Evolutionary conservation across 2,113 vertebrate genomes (phyloP), one percentile per base, ranked within the genome.

Genomic region (Eublepharis macularius): DNA sequence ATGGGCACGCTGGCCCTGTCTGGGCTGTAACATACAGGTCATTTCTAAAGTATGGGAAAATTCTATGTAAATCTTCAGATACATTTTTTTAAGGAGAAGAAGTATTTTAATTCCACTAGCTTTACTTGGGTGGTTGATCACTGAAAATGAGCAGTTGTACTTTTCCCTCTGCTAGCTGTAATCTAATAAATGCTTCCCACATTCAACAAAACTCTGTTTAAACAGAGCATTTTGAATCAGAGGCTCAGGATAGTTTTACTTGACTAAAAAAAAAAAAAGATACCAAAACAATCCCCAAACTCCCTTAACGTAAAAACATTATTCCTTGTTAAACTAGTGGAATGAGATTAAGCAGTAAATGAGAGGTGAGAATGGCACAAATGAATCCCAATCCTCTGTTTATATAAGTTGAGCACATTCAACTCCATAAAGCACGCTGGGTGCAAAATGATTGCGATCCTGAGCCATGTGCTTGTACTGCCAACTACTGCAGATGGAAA

Each of bases 111-210:
- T 79, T 65, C 43, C 2, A 14, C 21, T 57, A 57, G 2, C 51
- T 75, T 74, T 43, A 24, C 32, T 86, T 16, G 9, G 17, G 41
- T 69, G 26, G 75, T 88, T 74, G 47, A 6, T n/a, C 39, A 75
- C 2, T 81, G 80, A 78, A 21, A 84, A 70, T 7, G 72, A 84
- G 41, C 49, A 77, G n/a, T 80, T 78, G 68, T 43, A 80, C 81
- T 69, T 29, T 65, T 86, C 0, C 45, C 43, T 10, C 66, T 74
- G 26, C 82, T 47, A 47, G 0, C 0, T 3, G 9, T 85, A 24
- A 74, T 85, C 47, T 49, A 4, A 74, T 76, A 86, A 54, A 57
- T 36, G 1, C 7, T 45, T 29, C 21, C 68, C n/a, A 43, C 11
- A 66, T 34, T 4, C 4, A 73, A 66, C n/a, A 76, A 26, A 29